Evolutionary conservation across 2,113 vertebrate genomes (phyloP), one percentile per base, ranked within the genome.

Genomic region (Syrmaticus mikado): DNA sequence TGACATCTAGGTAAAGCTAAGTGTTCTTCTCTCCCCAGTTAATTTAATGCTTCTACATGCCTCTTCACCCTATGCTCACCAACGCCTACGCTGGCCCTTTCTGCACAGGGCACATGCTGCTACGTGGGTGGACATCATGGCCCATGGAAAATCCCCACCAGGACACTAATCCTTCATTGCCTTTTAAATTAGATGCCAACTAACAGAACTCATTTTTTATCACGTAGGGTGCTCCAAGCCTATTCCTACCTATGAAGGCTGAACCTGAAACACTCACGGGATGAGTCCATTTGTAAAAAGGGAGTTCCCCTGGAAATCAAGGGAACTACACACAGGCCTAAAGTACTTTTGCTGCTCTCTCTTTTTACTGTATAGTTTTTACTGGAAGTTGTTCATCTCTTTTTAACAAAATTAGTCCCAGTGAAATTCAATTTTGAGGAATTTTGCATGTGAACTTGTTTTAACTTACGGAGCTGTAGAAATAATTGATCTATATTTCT

Each of bases 91-190:
- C 3, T 10, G 48, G 27, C 41, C 46, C 8, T 52, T 48, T 28
- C 80, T 40, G 46, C 27, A 28, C 1, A 38, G 25, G 18, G 28
- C n/a, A 82, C 11, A 2, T 1, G 3, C 32, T 84, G 30, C 34
- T 11, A 3, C 1, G 0, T 0, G 5, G 19, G 8, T 4, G 41
- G 20, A 41, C 13, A 36, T 13, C 32, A 46, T 6, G 48, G 34
- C 41, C 38, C 8, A 4, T 5, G 21, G 52, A 68, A 40, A 86
- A 60, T 18, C 18, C 43, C 15, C 53, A 72, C 17, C 53, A 32
- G 30, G 7, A 22, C 8, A 24, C 20, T 11, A 55, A 16, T 21
- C 28, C 32, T 46, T 4, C 72, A 66, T 2, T 70, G 11, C n/a
- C 38, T 81, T 58, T 60, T 36, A 41, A 46, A 61, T 34, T 7